Evolutionary conservation across 2,113 vertebrate species (phyloP).

Genomic region (Neolamprologus tretocephalus): DNA sequence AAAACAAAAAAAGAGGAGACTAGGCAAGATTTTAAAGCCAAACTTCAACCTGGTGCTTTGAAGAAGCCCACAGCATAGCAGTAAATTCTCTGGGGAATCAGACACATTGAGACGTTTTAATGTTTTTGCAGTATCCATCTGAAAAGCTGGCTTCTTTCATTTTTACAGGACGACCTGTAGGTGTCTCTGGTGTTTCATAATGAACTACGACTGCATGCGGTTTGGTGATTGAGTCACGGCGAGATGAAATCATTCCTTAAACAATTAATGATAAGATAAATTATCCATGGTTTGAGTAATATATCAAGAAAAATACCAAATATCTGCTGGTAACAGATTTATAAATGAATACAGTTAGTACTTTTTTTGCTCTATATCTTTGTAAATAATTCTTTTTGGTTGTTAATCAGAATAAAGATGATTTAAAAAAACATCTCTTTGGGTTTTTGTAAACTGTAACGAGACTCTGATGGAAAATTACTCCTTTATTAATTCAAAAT

Average conservation of each 20-base stretch:
- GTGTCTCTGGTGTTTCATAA: constrained; percentile 31
- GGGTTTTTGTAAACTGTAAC: background rate
- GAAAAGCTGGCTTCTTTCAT: background rate
- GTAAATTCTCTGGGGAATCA: constrained; percentile 39
- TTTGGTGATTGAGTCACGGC: background rate
- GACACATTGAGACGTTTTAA: background rate
- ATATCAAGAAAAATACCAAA: background rate
- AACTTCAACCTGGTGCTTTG: constrained; percentile 2
- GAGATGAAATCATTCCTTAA: background rate
- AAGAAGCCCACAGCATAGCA: constrained; percentile 15
- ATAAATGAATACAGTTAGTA: background rate
- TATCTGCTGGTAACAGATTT: background rate
- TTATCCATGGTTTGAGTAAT: background rate
- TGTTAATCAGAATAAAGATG: background rate
- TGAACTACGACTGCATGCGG: background rate
- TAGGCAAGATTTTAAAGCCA: constrained; percentile 34
- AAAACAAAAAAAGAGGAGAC: background rate
- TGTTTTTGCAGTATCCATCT: background rate
- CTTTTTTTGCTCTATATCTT: background rate
- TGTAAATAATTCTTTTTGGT: background rate
- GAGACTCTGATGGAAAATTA: background rate
- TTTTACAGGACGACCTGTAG: constrained; percentile 16
- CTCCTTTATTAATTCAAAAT: background rate
- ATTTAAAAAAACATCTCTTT: background rate
- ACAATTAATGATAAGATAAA: background rate